Evolutionary conservation across 1,140 invertebrate genomes (phyloP).

Genomic region (Caenorhabditis inopinata): DNA sequence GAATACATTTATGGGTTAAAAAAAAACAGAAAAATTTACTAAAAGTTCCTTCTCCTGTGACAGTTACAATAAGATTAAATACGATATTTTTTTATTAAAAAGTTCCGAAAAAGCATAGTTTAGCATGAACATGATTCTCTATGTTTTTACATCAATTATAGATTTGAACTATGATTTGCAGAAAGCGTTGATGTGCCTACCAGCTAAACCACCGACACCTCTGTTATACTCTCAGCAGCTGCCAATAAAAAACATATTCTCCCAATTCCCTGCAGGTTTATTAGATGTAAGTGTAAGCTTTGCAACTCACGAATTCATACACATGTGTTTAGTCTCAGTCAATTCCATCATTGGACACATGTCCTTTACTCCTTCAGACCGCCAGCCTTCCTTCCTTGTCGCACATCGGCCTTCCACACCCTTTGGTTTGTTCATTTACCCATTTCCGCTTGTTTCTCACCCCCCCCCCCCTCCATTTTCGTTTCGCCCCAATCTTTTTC

Average conservation of each 20-base stretch:
- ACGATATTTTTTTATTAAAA: too few relatives aligned
- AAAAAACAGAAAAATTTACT: too few relatives aligned
- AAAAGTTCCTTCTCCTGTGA: too few relatives aligned
- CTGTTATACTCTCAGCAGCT: neutral
- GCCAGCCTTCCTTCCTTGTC: conserved; percentile 26
- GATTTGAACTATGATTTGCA: neutral
- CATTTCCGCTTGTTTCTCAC: conserved; percentile 28
- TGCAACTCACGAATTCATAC: neutral
- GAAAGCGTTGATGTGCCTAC: conserved; percentile 14
- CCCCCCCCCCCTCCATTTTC: neutral
- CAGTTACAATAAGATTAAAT: too few relatives aligned
- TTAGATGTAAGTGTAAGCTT: neutral
- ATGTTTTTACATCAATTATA: neutral
- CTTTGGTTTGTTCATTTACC: conserved; percentile 31
- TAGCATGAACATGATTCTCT: too few relatives aligned
- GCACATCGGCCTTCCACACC: conserved; percentile 19
- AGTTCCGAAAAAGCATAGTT: too few relatives aligned
- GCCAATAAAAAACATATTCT: neutral
- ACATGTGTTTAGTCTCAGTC: conserved; percentile 7
- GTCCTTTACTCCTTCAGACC: conserved; percentile 3
- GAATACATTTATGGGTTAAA: too few relatives aligned
- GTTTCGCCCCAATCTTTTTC: neutral
- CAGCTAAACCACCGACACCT: neutral
- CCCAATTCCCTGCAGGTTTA: neutral
- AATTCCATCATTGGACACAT: conserved; percentile 24